Conservation (phyloP, 92 coral and sea anemone species). For the Phenganax subtilis region DNA sequence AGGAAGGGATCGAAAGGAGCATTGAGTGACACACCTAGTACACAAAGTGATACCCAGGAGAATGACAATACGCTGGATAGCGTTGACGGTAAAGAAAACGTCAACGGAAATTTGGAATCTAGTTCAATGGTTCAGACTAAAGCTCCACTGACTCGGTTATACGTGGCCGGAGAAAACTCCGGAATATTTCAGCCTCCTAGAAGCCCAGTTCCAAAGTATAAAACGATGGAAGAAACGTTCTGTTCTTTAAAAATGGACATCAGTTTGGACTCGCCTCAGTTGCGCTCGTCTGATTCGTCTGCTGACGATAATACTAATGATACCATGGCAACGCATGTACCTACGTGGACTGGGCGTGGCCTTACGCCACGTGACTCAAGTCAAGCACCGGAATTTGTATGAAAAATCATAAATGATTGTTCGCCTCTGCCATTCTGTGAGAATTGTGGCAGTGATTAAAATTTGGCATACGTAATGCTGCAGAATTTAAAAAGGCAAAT, state of each 20-base stretch:
- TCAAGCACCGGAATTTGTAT: constrained; percentile 41
- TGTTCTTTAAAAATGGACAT: constrained; percentile 40
- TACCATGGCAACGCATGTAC: background rate
- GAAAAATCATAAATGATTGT: background rate
- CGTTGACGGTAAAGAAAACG: constrained; percentile 25
- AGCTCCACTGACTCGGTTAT: constrained; percentile 16
- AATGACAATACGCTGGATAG: background rate
- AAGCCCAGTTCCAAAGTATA: constrained; percentile 9
- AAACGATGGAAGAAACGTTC: constrained; percentile 21
- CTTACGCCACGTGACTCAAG: constrained; percentile 38
- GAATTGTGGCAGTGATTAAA: too few relatives aligned
- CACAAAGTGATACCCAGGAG: background rate
- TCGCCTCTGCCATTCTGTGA: background rate
- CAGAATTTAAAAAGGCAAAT: too few relatives aligned
- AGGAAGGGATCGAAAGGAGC: background rate
- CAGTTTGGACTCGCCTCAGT: constrained; percentile 27
- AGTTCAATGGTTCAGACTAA: background rate
- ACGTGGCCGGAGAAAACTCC: constrained; percentile 3
- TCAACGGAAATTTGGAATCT: background rate
- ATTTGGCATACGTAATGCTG: too few relatives aligned
- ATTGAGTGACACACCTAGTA: background rate
- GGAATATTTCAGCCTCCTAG: constrained; percentile 17
- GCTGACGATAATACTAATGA: constrained; percentile 16
- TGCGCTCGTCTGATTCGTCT: constrained; percentile 34
- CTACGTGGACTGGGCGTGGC: constrained; percentile 25